A percentile compares a stretch with the other conserved stretches of the same genome.
Conservation (phyloP, 2,113 vertebrate genomes). For the Mellivora capensis region DNA sequence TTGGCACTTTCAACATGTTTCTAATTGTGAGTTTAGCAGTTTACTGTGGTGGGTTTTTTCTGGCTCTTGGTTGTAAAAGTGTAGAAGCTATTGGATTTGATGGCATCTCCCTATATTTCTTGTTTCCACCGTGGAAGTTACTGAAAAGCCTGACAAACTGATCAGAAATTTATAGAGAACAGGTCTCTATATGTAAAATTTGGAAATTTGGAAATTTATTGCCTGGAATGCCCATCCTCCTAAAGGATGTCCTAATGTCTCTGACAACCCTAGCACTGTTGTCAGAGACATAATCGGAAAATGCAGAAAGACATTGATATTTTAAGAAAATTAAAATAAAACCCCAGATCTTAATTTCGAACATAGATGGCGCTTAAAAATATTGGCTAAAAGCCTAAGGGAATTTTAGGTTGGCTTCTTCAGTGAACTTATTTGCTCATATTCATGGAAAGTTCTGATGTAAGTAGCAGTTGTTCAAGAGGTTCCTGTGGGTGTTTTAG, state of each 20-base stretch:
- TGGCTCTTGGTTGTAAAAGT: neutral
- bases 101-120: neutral
- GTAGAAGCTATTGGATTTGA: slow-evolving; percentile 18
- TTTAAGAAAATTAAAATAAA: slow-evolving; percentile 25
- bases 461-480: neutral
- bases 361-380: neutral
- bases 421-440: slow-evolving; percentile 8
- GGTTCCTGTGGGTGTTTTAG: slow-evolving; percentile 1
- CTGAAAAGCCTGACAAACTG: neutral
- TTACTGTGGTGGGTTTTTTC: neutral
- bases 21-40: slow-evolving; percentile 40
- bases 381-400: neutral
- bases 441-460: slow-evolving; percentile 2
- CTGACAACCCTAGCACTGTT: neutral
- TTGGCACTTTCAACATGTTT: neutral
- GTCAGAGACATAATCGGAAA: neutral
- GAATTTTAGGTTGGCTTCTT: neutral
- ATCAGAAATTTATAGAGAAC: neutral
- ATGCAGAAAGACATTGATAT: neutral
- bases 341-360: neutral
- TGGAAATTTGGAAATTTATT: neutral
- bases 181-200: neutral
- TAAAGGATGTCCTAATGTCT: too few species aligned
- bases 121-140: neutral
- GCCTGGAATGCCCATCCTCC: neutral